A percentile compares a stretch with the other conserved stretches of the same genome.
Conservation (phyloP, 30 jellyfish, hydroid and myxozoan genomes). For the Aurelia aurita region DNA sequence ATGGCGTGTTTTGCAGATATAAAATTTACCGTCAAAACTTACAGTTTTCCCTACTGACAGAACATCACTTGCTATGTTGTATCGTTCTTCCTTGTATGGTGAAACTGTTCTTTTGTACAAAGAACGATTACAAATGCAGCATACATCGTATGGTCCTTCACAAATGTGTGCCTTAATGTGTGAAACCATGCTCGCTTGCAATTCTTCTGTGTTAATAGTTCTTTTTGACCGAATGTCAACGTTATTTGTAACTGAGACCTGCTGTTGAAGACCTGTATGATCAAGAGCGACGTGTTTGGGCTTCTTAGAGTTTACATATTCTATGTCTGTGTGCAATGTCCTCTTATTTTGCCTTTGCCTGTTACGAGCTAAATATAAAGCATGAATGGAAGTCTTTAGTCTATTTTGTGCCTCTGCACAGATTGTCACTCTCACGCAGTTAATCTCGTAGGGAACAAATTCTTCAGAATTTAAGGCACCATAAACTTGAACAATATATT, state of each 20-base stretch:
- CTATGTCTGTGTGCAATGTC: no score
- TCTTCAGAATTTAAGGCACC: neutral
- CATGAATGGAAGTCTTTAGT: no score
- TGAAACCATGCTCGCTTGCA: neutral
- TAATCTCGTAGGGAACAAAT: slow-evolving; percentile 5
- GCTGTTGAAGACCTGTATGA: no score
- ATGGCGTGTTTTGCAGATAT: no score
- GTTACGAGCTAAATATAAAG: no score
- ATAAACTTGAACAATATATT: neutral
- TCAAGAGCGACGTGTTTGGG: no score
- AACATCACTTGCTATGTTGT: no score
- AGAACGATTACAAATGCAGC: slow-evolving; percentile 47
- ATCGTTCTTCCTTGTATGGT: no score
- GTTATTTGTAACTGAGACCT: no score
- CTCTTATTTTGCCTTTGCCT: no score
- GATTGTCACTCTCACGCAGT: neutral
- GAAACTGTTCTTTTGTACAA: slow-evolving; percentile 32
- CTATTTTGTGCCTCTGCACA: neutral
- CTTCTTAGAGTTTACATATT: neutral
- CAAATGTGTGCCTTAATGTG: neutral
- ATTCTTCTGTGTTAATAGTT: neutral
- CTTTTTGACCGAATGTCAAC: neutral
- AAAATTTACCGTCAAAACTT: no score
- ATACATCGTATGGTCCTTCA: slow-evolving; percentile 34
- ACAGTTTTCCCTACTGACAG: no score